These are phyloP conservation scores for Puffinus mauretanicus DNA, from an alignment of 2,113 vertebrate species.

Conservation along the genomic window DNA sequence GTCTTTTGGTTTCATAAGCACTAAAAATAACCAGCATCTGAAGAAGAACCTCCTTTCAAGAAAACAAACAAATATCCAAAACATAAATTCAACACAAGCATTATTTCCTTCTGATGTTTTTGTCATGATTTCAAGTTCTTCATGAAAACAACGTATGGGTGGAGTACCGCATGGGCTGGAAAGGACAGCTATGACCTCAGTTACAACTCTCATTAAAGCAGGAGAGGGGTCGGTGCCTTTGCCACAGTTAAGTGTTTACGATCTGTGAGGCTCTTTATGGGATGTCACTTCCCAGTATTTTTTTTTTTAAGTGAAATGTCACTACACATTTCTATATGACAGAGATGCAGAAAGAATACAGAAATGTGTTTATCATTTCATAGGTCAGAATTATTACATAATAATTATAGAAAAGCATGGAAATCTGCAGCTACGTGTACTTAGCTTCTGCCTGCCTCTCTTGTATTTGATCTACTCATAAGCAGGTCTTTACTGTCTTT, in stretches of 20 bases:
- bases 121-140: constrained; percentile 45
- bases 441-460: background rate
- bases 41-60: constrained; percentile 34
- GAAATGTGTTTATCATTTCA: background rate
- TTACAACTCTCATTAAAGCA: background rate
- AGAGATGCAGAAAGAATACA: background rate
- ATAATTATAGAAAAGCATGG: background rate
- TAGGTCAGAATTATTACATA: background rate
- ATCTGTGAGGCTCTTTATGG: background rate
- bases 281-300: background rate
- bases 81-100: background rate
- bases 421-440: background rate
- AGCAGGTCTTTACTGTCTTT: background rate
- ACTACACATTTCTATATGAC: background rate
- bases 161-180: background rate
- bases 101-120: constrained; percentile 54
- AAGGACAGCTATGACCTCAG: constrained; percentile 58
- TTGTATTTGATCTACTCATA: background rate
- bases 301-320: background rate
- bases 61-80: constrained; percentile 32
- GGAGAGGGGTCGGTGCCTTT: background rate
- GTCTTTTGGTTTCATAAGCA: constrained; percentile 7
- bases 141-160: constrained; percentile 57
- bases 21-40: constrained; percentile 37
- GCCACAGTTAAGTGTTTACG: background rate